These are phyloP conservation scores for Pluvianellus socialis DNA, from an alignment of 2,113 vertebrate genomes.

Conservation along the genomic window DNA sequence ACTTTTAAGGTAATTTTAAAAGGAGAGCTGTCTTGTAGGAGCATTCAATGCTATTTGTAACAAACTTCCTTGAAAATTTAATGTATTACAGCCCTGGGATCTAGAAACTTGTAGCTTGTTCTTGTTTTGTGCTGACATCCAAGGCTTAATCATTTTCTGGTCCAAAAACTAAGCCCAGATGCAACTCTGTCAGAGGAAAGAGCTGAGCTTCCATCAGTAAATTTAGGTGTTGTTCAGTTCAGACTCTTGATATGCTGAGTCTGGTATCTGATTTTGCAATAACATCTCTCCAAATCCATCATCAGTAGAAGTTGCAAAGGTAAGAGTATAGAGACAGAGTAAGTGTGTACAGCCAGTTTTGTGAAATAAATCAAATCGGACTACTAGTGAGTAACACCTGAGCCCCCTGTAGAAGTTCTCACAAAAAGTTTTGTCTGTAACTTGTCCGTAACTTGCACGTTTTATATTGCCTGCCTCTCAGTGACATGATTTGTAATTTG, in stretches of 20 bases:
- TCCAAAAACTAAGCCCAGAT: not conserved
- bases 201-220: not conserved
- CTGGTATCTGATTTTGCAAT: not conserved
- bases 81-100: not conserved
- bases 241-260: not conserved
- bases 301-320: not conserved
- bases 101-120: not conserved
- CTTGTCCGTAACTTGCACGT: not conserved
- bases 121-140: not conserved
- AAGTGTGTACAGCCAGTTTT: not conserved
- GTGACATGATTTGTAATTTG: conserved; percentile 39
- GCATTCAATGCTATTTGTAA: not conserved
- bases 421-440: not conserved
- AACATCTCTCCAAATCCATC: not conserved
- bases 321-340: not conserved
- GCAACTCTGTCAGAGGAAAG: fast-evolving
- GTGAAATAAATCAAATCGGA: not conserved
- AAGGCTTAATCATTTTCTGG: not conserved
- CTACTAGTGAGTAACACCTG: not conserved
- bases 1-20: not conserved
- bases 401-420: not conserved
- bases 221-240: not conserved
- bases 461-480: not conserved
- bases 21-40: not conserved
- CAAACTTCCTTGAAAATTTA: not conserved